phyloP scores from a whole-genome alignment of 2,797 vertebrate genomes.

The Gallinago nigripennis region DNA sequence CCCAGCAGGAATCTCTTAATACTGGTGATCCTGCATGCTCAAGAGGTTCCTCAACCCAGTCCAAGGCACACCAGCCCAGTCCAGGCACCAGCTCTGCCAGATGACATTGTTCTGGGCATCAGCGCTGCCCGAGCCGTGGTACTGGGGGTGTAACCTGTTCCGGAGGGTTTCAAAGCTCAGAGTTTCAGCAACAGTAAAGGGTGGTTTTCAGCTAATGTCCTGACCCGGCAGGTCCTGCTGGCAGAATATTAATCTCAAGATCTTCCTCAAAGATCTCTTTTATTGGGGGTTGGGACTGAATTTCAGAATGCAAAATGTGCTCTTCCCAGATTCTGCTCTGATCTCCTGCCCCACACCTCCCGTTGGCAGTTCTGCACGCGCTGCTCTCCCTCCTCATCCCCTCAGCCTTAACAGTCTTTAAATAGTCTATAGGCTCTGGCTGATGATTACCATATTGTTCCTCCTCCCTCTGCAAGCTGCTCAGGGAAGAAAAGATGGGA shows the following conservation, averaged over 20 bases:
- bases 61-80: neutral
- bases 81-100: neutral
- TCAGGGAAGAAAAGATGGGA: neutral
- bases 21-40: neutral
- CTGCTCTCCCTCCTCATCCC: neutral
- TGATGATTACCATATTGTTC: neutral
- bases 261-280: neutral
- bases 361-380: neutral
- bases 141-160: neutral
- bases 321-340: neutral
- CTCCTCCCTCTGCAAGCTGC: slow-evolving; percentile 6
- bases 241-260: neutral
- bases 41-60: neutral
- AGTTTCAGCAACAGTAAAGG: neutral
- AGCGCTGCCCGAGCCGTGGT: neutral
- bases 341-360: neutral
- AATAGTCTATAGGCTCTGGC: neutral
- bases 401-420: neutral
- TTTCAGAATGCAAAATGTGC: neutral
- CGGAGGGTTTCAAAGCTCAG: neutral
- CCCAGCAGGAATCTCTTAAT: neutral
- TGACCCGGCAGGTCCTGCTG: neutral
- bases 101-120: accelerated
- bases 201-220: neutral
- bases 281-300: neutral